phyloP scores from a whole-genome alignment of 2,888 invertebrate species.

The Ischnura elegans region DNA sequence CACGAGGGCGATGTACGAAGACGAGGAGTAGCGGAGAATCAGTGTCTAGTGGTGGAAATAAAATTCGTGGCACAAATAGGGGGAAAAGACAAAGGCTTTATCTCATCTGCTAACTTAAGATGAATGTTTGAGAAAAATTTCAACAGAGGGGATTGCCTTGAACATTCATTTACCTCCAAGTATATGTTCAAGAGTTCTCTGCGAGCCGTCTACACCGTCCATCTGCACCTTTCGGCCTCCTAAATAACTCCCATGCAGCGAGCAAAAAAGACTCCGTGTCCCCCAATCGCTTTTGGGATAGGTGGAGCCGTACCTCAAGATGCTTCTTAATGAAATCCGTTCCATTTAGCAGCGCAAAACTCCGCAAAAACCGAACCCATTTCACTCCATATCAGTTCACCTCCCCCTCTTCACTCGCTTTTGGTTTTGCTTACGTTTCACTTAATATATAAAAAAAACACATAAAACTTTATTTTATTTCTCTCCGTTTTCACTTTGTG shows the following conservation, averaged over 20 bases:
- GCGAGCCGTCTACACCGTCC: background rate
- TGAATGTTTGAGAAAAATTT: too few relatives aligned
- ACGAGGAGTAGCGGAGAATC: too few relatives aligned
- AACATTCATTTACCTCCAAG: background rate
- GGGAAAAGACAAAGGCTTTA: too few relatives aligned
- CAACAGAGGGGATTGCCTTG: too few relatives aligned
- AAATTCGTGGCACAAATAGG: too few relatives aligned
- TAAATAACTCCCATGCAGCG: background rate
- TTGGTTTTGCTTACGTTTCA: background rate
- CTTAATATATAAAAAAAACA: too few relatives aligned
- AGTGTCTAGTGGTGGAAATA: too few relatives aligned
- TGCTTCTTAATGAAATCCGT: background rate
- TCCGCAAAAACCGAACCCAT: background rate
- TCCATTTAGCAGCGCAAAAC: background rate
- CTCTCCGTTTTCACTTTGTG: background rate
- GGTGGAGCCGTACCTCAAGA: background rate
- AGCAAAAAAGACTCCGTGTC: background rate
- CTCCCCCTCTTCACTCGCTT: background rate
- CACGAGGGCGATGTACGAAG: too few relatives aligned
- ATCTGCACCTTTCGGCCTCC: background rate
- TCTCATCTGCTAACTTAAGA: too few relatives aligned
- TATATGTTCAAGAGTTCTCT: background rate
- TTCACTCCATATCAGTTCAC: background rate
- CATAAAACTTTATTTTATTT: background rate
- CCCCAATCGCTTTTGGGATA: background rate